A percentile compares a stretch with the other conserved stretches of the same genome.
Evolutionary conservation across 2,113 vertebrate genomes (phyloP).

Genomic region (Taurulus bubalis): DNA sequence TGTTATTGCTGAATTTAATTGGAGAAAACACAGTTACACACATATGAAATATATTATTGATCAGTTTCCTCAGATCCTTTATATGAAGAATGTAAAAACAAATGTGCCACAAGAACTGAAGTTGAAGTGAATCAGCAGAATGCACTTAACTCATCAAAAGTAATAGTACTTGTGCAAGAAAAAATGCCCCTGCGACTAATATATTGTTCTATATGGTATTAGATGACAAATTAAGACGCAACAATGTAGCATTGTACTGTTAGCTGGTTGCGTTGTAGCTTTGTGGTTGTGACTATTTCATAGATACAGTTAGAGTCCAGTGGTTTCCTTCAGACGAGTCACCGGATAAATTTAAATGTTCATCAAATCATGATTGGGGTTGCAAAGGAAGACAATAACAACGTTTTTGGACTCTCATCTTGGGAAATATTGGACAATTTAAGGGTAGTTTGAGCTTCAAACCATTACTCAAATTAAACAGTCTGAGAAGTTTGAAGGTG

Average conservation of each 20-base stretch:
- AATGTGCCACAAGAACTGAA: neutral
- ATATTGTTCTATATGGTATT: neutral
- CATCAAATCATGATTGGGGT: neutral
- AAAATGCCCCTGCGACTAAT: neutral
- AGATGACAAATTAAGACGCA: neutral
- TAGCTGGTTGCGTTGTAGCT: neutral
- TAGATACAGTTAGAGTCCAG: neutral
- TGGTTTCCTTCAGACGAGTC: neutral
- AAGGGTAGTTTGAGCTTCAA: neutral
- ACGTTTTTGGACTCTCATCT: neutral
- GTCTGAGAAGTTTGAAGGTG: neutral
- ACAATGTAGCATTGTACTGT: neutral
- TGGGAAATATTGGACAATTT: neutral
- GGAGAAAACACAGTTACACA: neutral
- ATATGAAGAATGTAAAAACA: neutral
- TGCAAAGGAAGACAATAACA: neutral
- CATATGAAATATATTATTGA: neutral
- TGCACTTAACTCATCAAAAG: neutral
- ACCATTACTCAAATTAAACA: neutral
- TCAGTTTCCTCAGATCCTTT: neutral
- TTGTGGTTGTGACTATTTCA: neutral
- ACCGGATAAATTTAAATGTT: neutral
- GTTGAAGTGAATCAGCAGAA: neutral
- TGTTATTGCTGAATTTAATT: slow-evolving; percentile 11
- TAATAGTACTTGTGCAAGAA: neutral